Evolutionary conservation across 2,113 vertebrate genomes (phyloP).

Genomic region (Aviceda subcristata): DNA sequence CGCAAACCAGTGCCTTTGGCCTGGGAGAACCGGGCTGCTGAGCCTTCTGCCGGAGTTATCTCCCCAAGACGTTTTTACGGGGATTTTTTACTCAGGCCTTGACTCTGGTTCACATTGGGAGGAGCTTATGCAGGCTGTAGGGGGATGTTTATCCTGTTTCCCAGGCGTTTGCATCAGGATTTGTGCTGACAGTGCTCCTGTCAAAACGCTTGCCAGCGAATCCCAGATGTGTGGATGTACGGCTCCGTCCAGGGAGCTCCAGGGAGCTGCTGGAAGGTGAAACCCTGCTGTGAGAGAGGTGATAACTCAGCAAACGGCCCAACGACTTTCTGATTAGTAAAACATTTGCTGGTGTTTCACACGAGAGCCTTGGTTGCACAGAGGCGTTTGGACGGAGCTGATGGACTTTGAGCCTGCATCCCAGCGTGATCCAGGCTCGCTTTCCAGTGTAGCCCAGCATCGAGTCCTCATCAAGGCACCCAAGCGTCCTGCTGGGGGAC

Average conservation of each 20-base stretch:
- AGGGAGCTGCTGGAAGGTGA: background rate
- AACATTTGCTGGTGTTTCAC: background rate
- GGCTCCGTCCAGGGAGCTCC: background rate
- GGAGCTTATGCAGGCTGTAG: background rate
- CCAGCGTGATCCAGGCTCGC: rapidly evolving
- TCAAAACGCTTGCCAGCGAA: background rate
- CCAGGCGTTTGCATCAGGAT: background rate
- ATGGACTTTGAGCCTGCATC: background rate
- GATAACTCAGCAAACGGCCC: background rate
- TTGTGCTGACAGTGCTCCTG: background rate
- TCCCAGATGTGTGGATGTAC: background rate
- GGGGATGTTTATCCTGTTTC: background rate
- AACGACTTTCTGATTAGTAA: background rate
- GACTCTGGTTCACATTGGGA: background rate
- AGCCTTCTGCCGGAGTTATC: background rate
- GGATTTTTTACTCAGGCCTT: background rate
- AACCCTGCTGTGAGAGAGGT: background rate
- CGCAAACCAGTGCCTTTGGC: background rate
- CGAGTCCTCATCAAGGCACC: background rate
- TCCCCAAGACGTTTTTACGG: background rate
- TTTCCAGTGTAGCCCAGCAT: background rate
- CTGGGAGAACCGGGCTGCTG: background rate
- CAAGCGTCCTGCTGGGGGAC: background rate
- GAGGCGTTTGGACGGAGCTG: background rate
- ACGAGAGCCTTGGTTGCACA: background rate